These are phyloP conservation scores for Ornithoptera priamus DNA, from an alignment of 2,888 invertebrate species.

Conservation along the genomic window DNA sequence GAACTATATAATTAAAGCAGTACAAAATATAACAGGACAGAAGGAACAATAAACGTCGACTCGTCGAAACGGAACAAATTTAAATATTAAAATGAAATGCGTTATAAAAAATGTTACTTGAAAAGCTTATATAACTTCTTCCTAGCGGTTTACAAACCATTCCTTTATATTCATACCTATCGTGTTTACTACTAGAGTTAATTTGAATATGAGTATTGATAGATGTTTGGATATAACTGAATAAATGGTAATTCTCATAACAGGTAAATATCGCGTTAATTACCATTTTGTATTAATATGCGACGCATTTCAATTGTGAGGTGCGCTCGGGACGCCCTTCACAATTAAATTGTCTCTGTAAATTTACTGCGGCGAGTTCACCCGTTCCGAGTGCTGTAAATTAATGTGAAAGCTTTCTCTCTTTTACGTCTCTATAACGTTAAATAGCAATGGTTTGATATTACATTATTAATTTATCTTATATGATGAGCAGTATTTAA, in stretches of 20 bases:
- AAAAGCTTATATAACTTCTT: too few species aligned
- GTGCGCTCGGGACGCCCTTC: slow-evolving; percentile 19
- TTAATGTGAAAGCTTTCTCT: slow-evolving; percentile 15
- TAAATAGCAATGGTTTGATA: background rate
- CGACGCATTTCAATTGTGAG: slow-evolving; percentile 27
- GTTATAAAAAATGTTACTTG: too few species aligned
- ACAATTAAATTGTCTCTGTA: slow-evolving; percentile 27
- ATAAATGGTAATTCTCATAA: slow-evolving; percentile 1
- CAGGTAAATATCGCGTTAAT: slow-evolving; percentile 23
- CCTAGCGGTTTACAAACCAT: too few species aligned
- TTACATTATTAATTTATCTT: background rate
- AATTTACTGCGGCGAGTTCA: slow-evolving; percentile 22
- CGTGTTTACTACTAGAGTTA: background rate
- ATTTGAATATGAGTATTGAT: background rate
- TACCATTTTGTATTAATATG: slow-evolving; percentile 21
- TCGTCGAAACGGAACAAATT: too few species aligned
- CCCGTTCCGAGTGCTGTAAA: slow-evolving; percentile 6
- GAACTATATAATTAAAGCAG: too few species aligned
- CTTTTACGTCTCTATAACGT: background rate
- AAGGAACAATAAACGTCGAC: too few species aligned
- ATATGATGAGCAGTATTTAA: too few species aligned
- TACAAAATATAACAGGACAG: too few species aligned
- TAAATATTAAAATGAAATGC: too few species aligned
- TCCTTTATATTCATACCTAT: background rate
- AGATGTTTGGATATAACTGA: background rate